Evolutionary conservation across 2,797 vertebrate species (phyloP), one percentile per base, ranked within the genome.

Genomic region (Cottoperca gobio): DNA sequence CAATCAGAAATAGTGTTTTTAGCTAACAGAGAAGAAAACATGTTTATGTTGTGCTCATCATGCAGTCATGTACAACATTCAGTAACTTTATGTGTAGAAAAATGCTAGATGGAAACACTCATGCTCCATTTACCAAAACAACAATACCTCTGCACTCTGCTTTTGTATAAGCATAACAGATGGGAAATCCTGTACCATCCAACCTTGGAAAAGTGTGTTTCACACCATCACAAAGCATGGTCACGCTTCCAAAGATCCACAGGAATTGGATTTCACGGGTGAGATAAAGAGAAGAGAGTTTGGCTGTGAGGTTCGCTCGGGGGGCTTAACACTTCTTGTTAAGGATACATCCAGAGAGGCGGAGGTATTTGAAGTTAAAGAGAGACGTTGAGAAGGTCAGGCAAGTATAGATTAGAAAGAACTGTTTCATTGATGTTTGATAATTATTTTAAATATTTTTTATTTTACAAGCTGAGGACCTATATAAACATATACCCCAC

Each of bases 181-280:
- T 80, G 67, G 45, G 57, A 50, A 73, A 70, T 77, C 64, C 61
- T 43, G 16, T 13, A 3, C 73, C 72, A 79, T 45, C 45, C 55
- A 65, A 62, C 76, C 67, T 81, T 76, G 39, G 67, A 79, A 78
- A 84, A 84, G 54, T 73, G 65, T 48, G 60, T 78, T 87, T 88
- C 84, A 86, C 61, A 73, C 54, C 55, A 57, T 62, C 64, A 83
- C 66, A 85, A 86, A 86, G 80, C 66, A 68, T 23, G 6, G 83
- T 81, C 84, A 86, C 40, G 28, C 78, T 81, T 74, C 45, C 31
- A 53, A 73, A 69, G 70, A 78, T 60, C 81, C 81, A 42, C 40
- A 78, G n/a, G 81, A 91, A 89, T 85, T 89, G 84, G 85, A 89
- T 89, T 89, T 89, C 84, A 88, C 74, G 86, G 87, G 37, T 68